These are phyloP conservation scores for Mustela erminea DNA, from an alignment of 2,797 vertebrate species.

Conservation along the genomic window DNA sequence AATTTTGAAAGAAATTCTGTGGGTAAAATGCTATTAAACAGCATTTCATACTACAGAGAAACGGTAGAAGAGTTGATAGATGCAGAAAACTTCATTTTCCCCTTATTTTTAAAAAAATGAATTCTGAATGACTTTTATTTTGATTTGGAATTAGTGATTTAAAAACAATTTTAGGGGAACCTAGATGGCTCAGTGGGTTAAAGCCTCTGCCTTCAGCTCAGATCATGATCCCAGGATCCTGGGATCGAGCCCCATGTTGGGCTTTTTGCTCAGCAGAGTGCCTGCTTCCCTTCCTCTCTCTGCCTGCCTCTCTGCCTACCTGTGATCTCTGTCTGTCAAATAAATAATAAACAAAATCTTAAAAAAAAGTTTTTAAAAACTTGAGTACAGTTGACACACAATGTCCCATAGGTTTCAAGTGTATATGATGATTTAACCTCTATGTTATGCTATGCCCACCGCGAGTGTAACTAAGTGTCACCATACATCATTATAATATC, in stretches of 20 bases:
- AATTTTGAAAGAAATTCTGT: neutral
- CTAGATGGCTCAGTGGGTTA: no score
- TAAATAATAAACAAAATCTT: no score
- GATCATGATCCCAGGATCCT: no score
- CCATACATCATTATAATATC: neutral
- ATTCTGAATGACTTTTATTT: neutral
- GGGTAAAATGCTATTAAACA: neutral
- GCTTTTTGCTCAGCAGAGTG: no score
- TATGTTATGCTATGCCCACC: neutral
- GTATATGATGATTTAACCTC: neutral
- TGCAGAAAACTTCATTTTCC: neutral
- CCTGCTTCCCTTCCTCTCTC: no score
- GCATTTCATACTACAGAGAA: neutral
- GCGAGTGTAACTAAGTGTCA: neutral
- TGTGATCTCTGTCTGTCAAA: no score
- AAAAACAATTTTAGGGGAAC: no score
- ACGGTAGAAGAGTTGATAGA: neutral
- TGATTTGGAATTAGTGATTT: neutral
- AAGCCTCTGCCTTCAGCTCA: no score
- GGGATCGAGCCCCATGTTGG: no score
- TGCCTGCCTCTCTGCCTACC: no score
- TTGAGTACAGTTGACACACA: neutral
- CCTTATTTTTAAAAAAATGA: neutral
- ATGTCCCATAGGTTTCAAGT: neutral
- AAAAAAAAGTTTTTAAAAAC: neutral